Conservation (phyloP, 2,113 vertebrate species). For the Eulemur rufifrons region DNA sequence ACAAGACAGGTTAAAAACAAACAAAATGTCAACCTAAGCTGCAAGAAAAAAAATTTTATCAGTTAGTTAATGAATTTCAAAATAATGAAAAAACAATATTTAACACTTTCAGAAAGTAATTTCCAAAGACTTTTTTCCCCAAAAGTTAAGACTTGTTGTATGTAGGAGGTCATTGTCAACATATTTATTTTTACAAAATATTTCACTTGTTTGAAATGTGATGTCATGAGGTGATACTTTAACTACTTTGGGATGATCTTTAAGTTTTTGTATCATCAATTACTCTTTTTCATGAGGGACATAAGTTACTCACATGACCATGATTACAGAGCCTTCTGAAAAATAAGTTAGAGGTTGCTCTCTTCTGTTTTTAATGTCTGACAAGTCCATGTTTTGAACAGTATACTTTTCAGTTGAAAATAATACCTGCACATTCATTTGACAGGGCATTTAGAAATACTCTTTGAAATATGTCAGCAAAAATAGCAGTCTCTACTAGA, state of each 20-base stretch:
- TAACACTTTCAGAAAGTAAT: constrained; percentile 28
- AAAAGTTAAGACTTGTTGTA: neutral
- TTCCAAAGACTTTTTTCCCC: neutral
- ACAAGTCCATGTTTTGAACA: neutral
- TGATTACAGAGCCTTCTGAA: neutral
- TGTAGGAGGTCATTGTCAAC: neutral
- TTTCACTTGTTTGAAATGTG: neutral
- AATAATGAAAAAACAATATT: neutral
- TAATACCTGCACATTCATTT: neutral
- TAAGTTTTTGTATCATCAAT: neutral
- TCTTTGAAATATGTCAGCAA: neutral
- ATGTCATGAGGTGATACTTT: neutral
- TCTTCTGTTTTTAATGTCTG: neutral
- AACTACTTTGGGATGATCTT: neutral
- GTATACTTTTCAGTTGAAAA: neutral
- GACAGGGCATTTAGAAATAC: neutral
- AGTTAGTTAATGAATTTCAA: constrained; percentile 54
- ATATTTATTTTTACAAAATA: neutral
- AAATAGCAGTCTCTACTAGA: neutral
- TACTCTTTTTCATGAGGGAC: neutral
- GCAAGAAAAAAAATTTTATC: constrained; percentile 38
- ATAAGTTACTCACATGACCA: neutral
- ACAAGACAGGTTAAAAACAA: constrained; percentile 52
- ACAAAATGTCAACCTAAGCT: constrained; percentile 52
- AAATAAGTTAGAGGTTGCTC: neutral